These are phyloP conservation scores for Pedionomus torquatus DNA, from an alignment of 2,113 vertebrate genomes.

Conservation along the genomic window DNA sequence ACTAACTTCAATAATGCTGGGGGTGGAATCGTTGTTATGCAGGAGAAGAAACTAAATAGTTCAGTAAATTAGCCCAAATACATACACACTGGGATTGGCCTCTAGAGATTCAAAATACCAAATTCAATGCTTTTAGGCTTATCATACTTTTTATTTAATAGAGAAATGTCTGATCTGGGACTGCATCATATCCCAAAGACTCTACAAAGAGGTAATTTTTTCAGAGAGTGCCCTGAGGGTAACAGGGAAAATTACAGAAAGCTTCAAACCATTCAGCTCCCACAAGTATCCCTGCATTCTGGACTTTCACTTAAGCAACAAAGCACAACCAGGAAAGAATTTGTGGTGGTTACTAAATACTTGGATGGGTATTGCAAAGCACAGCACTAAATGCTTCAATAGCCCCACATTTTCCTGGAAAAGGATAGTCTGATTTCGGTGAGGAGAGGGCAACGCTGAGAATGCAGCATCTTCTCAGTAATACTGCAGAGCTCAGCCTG, in stretches of 20 bases:
- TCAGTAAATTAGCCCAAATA: slow-evolving; percentile 53
- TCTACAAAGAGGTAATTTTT: slow-evolving; percentile 37
- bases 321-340: slow-evolving; percentile 16
- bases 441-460: background rate
- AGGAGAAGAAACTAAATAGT: slow-evolving; percentile 47
- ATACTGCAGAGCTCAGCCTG: background rate
- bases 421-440: background rate
- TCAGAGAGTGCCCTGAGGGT: slow-evolving; percentile 38
- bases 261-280: slow-evolving; percentile 35
- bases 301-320: slow-evolving; percentile 36
- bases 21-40: slow-evolving; percentile 49
- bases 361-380: background rate
- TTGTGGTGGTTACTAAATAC: background rate
- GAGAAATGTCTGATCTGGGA: slow-evolving; percentile 24
- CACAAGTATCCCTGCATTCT: slow-evolving; percentile 2
- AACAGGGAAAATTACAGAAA: slow-evolving; percentile 57
- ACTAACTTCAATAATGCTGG: slow-evolving; percentile 38
- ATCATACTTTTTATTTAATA: slow-evolving; percentile 54
- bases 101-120: slow-evolving; percentile 26
- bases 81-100: slow-evolving; percentile 37
- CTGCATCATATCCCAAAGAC: slow-evolving; percentile 51
- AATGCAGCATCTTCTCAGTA: background rate
- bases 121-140: slow-evolving; percentile 60
- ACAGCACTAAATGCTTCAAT: background rate
- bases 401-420: background rate